Conservation (phyloP, 2,888 invertebrate species). For the Torymus aiolomorphi region DNA sequence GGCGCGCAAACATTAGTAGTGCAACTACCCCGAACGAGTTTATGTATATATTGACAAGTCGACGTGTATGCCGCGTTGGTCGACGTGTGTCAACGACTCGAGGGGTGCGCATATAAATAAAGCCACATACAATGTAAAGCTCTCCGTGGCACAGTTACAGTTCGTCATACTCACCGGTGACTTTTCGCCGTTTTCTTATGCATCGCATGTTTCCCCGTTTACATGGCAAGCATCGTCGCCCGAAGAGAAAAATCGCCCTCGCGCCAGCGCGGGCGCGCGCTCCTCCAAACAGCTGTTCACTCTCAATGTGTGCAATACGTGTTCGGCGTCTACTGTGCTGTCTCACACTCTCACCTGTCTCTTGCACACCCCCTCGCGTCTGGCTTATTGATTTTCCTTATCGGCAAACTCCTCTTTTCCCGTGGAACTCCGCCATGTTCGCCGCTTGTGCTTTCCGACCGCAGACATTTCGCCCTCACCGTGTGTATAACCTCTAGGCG, state of each 20-base stretch:
- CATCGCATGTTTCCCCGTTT: slow-evolving; percentile 66
- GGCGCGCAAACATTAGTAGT: not conserved
- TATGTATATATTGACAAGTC: not conserved
- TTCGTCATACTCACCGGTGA: slow-evolving; percentile 61
- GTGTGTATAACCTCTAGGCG: not conserved
- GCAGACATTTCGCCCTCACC: not conserved
- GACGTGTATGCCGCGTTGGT: not conserved
- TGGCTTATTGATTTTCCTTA: slow-evolving; percentile 53
- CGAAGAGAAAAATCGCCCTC: not conserved
- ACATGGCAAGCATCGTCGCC: not conserved
- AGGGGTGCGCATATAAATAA: slow-evolving; percentile 13
- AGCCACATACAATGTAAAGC: not conserved
- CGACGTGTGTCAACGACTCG: slow-evolving; percentile 27
- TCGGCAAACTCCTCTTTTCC: slow-evolving; percentile 24
- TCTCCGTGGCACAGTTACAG: too few species aligned
- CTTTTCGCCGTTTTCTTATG: slow-evolving; percentile 64
- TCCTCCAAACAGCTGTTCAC: slow-evolving; percentile 39
- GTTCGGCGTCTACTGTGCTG: too few species aligned
- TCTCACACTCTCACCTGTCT: not conserved
- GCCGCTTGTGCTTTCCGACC: not conserved
- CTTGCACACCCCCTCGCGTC: slow-evolving; percentile 6
- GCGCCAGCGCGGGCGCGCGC: not conserved
- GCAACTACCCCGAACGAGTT: slow-evolving; percentile 12
- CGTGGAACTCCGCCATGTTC: slow-evolving; percentile 16
- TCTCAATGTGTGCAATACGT: too few species aligned